Evolutionary conservation across 2,888 invertebrate species (phyloP), one percentile per base, ranked within the genome.

Genomic region (Patella depressa): DNA sequence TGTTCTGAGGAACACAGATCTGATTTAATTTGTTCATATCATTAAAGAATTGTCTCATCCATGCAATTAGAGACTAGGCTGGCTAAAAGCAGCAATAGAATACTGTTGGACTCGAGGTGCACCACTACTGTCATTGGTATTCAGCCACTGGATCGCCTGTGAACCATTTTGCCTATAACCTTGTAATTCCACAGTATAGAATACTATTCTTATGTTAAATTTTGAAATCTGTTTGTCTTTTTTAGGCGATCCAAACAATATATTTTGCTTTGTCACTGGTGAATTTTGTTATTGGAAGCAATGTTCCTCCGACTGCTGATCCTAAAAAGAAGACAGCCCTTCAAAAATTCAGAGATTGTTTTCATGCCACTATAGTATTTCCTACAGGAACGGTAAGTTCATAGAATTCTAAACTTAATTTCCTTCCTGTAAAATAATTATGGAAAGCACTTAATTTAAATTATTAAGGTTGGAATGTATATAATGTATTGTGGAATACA

Each of bases 211-310:
- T 19, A 59, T 11, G 19, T 69, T 53, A 2, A n/a, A 74, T 17
- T 24, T n/a, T 53, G 65, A 9, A 24, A 14, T 65, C 14, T 65
- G 24, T 65, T 65, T 24, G 45, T 84, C 91, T 90, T 85, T 93
- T 93, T 78, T 94, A 96, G 96, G 94, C 95, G 88, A 92, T 95
- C 79, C 95, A 97, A 93, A 94, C 96, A 4, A 83, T 95, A 12
- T 97, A 96, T 91, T 97, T 95, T 91, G 93, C 94, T 14, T 91
- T 96, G 82, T 95, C 96, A 75, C 89, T 95, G 9, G 81, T 95
- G 7, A 96, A 96, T 93, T 96, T 97, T 91, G 86, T 96, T 17
- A 92, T 94, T 85, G 96, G 96, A 65, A 94, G 94, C 73, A 95
- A 95, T 91, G 95, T 77, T 3, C 72, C 80, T 12, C 85, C 86